phyloP scores from a whole-genome alignment of 2,888 invertebrate species.

The Neuroscelio doddi region DNA sequence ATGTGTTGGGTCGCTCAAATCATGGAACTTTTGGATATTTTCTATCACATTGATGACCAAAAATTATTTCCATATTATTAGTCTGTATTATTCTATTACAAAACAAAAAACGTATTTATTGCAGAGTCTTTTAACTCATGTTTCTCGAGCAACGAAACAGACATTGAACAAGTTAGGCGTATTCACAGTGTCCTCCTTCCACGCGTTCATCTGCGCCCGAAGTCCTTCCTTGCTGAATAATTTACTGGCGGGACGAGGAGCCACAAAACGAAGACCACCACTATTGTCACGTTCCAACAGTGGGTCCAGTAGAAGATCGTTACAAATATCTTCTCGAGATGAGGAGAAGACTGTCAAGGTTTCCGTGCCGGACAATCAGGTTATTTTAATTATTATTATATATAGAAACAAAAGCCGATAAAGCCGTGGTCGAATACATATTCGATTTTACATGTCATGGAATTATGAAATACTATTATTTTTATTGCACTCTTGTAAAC shows the following conservation, averaged over 20 bases:
- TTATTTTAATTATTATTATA: conserved; percentile 51
- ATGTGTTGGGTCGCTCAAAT: no score
- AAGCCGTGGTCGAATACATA: conserved; percentile 13
- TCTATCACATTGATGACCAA: no score
- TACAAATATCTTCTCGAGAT: conserved; percentile 90
- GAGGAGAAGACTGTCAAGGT: conserved; percentile 93
- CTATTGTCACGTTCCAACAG: conserved; percentile 92
- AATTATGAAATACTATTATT: no score
- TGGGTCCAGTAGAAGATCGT: conserved; percentile 88
- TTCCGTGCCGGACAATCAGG: conserved; percentile 87
- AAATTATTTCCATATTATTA: no score
- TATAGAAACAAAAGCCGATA: conserved; percentile 20
- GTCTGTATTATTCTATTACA: no score
- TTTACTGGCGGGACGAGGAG: conserved; percentile 90
- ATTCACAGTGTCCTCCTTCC: conserved; percentile 98
- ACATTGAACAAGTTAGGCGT: conserved; percentile 96
- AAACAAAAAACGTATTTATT: no score
- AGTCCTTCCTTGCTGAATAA: conserved; percentile 95
- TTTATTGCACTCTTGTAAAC: no score
- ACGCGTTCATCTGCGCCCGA: conserved; percentile 97
- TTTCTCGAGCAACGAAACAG: conserved; percentile 94
- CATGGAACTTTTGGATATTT: no score
- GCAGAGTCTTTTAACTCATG: conserved; percentile 95
- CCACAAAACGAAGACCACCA: conserved; percentile 92
- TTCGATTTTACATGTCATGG: no score